Percentiles rank a stretch among this genome's conserved stretches.
phyloP scores from a whole-genome alignment of 2,888 invertebrate genomes.

The Caenorhabditis sp. region DNA sequence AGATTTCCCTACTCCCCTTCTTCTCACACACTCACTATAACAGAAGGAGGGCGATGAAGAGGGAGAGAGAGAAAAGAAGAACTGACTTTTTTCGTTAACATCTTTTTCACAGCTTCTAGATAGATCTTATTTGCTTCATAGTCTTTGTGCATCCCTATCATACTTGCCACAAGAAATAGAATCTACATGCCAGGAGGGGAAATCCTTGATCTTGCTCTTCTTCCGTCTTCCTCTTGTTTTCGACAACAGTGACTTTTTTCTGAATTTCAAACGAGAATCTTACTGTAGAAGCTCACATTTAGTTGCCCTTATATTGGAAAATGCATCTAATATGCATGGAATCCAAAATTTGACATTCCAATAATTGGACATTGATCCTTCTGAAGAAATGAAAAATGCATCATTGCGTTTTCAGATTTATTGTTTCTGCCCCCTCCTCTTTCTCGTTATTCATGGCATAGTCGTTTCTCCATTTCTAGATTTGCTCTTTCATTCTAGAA shows the following conservation, averaged over 20 bases:
- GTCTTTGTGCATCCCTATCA: not conserved
- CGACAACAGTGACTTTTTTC: not conserved
- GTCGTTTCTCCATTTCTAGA: constrained; percentile 14
- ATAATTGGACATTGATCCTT: constrained; percentile 17
- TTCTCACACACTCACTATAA: constrained; percentile 11
- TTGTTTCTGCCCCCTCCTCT: constrained; percentile 16
- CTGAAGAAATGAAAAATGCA: constrained; percentile 18
- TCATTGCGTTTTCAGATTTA: constrained; percentile 31
- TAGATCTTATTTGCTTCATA: constrained; percentile 37
- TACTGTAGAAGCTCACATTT: not conserved
- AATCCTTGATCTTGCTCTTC: not conserved
- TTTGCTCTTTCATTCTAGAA: constrained; percentile 9
- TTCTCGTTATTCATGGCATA: not conserved
- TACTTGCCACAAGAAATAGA: constrained; percentile 19
- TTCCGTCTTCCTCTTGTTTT: not conserved
- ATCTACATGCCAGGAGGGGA: not conserved
- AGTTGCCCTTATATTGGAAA: too few species aligned
- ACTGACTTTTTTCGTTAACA: constrained; percentile 47
- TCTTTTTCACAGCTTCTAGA: constrained; percentile 36
- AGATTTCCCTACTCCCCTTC: constrained; percentile 33
- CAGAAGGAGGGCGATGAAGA: constrained; percentile 19
- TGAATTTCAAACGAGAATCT: not conserved
- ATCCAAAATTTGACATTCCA: not conserved
- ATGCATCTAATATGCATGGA: constrained; percentile 10
- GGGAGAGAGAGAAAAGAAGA: not conserved